Percentiles rank a stretch among this genome's conserved stretches.
Conservation (phyloP, 2,888 invertebrate species). For the Diarsia dahlii region DNA sequence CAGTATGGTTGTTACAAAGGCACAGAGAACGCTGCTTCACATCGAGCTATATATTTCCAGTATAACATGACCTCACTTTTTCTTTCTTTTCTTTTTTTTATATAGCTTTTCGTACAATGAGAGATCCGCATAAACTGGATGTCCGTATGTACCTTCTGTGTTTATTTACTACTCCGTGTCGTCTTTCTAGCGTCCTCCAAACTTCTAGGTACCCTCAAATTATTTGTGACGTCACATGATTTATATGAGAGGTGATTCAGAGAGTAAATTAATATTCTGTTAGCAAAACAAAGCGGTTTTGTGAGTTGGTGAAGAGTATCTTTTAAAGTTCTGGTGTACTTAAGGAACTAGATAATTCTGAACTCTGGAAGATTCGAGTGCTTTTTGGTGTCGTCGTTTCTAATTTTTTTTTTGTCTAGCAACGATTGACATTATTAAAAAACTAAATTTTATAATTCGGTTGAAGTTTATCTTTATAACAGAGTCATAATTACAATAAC, state of each 20-base stretch:
- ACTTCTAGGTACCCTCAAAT: slow-evolving; percentile 30
- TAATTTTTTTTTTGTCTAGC: background rate
- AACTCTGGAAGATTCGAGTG: background rate
- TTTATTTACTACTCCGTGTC: background rate
- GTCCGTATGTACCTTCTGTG: slow-evolving; percentile 1
- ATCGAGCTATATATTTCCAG: no score
- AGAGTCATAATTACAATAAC: no score
- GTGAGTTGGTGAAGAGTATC: background rate
- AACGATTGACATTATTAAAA: background rate
- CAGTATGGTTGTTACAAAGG: no score
- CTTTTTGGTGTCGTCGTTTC: background rate
- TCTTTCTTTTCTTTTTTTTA: no score
- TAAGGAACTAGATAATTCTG: background rate
- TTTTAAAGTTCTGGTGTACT: slow-evolving; percentile 1
- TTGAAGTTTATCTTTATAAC: background rate
- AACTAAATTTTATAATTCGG: background rate
- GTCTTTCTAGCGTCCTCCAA: slow-evolving; percentile 16
- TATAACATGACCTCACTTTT: no score
- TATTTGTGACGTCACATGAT: slow-evolving; percentile 51
- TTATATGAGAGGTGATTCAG: slow-evolving; percentile 45
- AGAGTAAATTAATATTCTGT: slow-evolving; percentile 35
- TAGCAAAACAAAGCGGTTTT: slow-evolving; percentile 33
- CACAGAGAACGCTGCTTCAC: no score
- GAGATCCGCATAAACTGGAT: background rate
- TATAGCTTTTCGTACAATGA: no score